These are phyloP conservation scores for Mus musculus DNA, from an alignment of 2,113 vertebrate genomes.

Conservation along the genomic window GRCm39 chr14:101466501-101467000, in stretches of 20 bases:
- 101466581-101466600: conserved; percentile 64
- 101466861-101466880: conserved; percentile 25
- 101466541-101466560: conserved; percentile 59
- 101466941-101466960: conserved; percentile 68
- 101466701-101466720: conserved; percentile 73
- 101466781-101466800: conserved; percentile 40
- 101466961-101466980: conserved; percentile 26
- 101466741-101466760: conserved; percentile 68
- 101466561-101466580: conserved; percentile 28
- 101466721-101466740: conserved; percentile 80
- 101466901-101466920: conserved; percentile 55
- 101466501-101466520: conserved; percentile 57
- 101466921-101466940: conserved; percentile 49
- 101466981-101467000: neutral
- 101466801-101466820: conserved; percentile 70
- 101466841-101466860: conserved; percentile 30
- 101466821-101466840: neutral
- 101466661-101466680: conserved; percentile 69
- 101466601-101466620: conserved; percentile 53
- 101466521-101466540: conserved; percentile 72
- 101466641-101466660: conserved; percentile 58
- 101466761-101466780: conserved; percentile 37
- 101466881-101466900: conserved; percentile 58
- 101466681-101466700: conserved; percentile 71
- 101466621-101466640: conserved; percentile 65